Evolutionary conservation across 2,797 vertebrate species (phyloP).

Genomic region (Girardinus metallicus): DNA sequence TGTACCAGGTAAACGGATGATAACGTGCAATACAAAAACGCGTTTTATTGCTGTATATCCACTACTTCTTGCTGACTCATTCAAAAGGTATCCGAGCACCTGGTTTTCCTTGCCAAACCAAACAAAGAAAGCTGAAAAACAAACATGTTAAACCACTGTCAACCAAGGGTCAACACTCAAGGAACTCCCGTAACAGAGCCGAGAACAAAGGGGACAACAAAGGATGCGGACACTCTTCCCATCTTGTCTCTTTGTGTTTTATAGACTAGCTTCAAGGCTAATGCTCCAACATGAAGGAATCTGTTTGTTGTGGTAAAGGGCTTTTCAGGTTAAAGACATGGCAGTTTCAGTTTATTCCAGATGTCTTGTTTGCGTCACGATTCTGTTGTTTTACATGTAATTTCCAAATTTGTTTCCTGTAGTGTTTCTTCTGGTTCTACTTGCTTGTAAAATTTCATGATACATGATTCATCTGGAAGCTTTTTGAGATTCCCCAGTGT

Average conservation of each 20-base stretch:
- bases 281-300: constrained; percentile 59
- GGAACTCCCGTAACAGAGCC: constrained; percentile 60
- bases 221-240: constrained; percentile 58
- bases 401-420: constrained; percentile 11
- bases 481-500: background rate
- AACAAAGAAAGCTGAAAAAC: constrained; percentile 33
- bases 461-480: background rate
- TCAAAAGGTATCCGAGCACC: constrained; percentile 36
- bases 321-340: constrained; percentile 60
- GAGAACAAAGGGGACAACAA: constrained; percentile 72
- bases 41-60: constrained; percentile 16
- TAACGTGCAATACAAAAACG: constrained; percentile 23
- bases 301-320: constrained; percentile 73
- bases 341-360: constrained; percentile 26
- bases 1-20: constrained; percentile 6
- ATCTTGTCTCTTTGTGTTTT: constrained; percentile 65
- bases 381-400: constrained; percentile 12
- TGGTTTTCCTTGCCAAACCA: constrained; percentile 30
- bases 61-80: constrained; percentile 39
- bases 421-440: background rate
- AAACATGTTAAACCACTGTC: constrained; percentile 33
- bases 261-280: constrained; percentile 70
- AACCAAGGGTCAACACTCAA: constrained; percentile 40
- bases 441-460: background rate
- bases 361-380: constrained; percentile 24